These are phyloP conservation scores for Tenrec ecaudatus DNA, from an alignment of 2,113 vertebrate genomes.

Conservation along the genomic window DNA sequence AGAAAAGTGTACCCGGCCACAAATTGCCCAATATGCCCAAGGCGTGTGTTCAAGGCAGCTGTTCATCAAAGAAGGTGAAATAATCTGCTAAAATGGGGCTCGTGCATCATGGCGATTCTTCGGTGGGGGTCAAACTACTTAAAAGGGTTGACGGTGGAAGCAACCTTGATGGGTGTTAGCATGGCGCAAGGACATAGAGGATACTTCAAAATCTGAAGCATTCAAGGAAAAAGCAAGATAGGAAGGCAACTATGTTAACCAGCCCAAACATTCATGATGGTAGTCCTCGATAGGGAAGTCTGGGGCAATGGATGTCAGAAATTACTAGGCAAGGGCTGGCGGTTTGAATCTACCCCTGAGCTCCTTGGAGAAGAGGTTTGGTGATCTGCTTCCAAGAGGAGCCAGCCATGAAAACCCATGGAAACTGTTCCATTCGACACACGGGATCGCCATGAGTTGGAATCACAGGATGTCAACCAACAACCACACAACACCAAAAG, in stretches of 20 bases:
- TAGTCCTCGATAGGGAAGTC: neutral
- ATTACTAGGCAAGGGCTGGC: neutral
- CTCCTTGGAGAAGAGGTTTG: neutral
- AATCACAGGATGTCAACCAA: neutral
- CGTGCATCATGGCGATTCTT: slow-evolving; percentile 39
- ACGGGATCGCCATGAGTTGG: neutral
- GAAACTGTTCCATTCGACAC: neutral
- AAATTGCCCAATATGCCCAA: slow-evolving; percentile 55
- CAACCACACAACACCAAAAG: neutral
- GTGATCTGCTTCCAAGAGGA: neutral
- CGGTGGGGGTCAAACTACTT: slow-evolving; percentile 35
- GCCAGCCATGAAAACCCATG: neutral
- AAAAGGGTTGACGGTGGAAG: neutral
- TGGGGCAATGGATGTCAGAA: neutral
- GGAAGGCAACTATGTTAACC: slow-evolving; percentile 8
- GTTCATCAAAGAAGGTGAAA: slow-evolving; percentile 46
- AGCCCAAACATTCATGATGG: neutral
- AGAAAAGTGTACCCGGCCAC: neutral
- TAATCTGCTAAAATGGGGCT: slow-evolving; percentile 37
- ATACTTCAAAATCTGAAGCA: slow-evolving; percentile 40
- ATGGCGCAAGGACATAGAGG: neutral
- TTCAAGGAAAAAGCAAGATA: slow-evolving; percentile 20
- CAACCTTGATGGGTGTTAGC: neutral
- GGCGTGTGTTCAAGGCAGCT: slow-evolving; percentile 50
- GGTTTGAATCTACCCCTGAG: neutral